Evolutionary conservation across 2,797 vertebrate species (phyloP), one percentile per base, ranked within the genome.

Genomic region (Peromyscus aztecus): DNA sequence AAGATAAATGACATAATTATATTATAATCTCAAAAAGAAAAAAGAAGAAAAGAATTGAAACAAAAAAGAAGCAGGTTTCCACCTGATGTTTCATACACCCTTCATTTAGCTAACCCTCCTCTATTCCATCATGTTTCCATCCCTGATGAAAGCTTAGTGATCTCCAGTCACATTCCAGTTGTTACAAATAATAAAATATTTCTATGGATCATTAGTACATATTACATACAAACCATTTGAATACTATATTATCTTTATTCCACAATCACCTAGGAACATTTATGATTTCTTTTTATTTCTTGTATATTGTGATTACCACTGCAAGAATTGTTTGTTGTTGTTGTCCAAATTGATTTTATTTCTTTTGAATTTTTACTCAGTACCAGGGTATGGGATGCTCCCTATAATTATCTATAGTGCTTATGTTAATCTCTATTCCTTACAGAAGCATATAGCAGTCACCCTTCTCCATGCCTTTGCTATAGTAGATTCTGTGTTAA

Each of bases 351-450:
- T 34, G 10, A 46, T 61, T 61, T 76, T 12, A 88, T 75, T 76
- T 76, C 71, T 61, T 61, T 46, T 76, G 4, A 34, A 76, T 19
- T 43, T 76, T 76, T 6, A 59, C 34, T 61, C 27, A 9, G 37
- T 23, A 24, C 3, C 4, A 71, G 29, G 21, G 1, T 34, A n/a
- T 34, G 2, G 17, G 3, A 55, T 43, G 11, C 1, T 43, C 9
- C 0, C 11, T 76, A 14, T 10, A 23, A 59, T 76, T 76, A 61
- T 46, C 2, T 16, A 4, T 16, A 43, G 3, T 46, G 29, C 11
- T 21, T 76, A 27, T 46, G 11, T 43, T 89, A 31, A 61, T 76
- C 12, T 87, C 7, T 31, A 16, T 71, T 27, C 21, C 13, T 8
- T 3, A 7, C 67, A 52, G 3, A 87, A 27, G 11, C 55, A n/a